These are phyloP conservation scores for Trissoscelio sp. DNA, from an alignment of 2,888 invertebrate genomes.

Conservation along the genomic window DNA sequence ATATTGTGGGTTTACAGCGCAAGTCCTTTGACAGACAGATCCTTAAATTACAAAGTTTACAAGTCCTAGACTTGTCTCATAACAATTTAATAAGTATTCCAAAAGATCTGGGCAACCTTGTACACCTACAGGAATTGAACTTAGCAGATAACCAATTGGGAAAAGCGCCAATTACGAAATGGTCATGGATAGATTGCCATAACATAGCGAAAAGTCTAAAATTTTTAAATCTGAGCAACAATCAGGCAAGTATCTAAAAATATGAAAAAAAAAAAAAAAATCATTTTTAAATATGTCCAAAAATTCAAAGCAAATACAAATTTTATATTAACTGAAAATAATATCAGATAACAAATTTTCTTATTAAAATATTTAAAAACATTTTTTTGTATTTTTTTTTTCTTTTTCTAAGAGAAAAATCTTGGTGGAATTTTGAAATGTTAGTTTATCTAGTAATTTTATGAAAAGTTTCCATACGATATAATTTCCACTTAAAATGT, in stretches of 20 bases:
- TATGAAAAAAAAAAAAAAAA: neutral
- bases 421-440: too few relatives aligned
- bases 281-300: too few relatives aligned
- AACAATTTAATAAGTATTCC: conserved; percentile 90
- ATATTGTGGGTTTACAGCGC: conserved; percentile 86
- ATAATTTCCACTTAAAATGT: too few relatives aligned
- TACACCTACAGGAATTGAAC: conserved; percentile 86
- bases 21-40: conserved; percentile 89
- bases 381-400: too few relatives aligned
- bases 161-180: conserved; percentile 84
- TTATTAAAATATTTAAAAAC: too few relatives aligned
- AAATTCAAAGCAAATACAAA: too few relatives aligned
- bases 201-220: conserved; percentile 85
- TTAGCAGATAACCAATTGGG: conserved; percentile 88
- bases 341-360: too few relatives aligned
- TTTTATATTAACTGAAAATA: too few relatives aligned
- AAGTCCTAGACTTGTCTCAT: conserved; percentile 87
- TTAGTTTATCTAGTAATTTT: too few relatives aligned
- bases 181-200: conserved; percentile 87
- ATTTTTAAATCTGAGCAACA: conserved; percentile 87
- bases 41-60: conserved; percentile 87
- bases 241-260: conserved; percentile 83
- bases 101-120: conserved; percentile 87
- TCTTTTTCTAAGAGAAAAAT: too few relatives aligned
- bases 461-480: too few relatives aligned